Percentiles rank a stretch among this genome's conserved stretches.
These are phyloP conservation scores for Netelia inedita DNA, from an alignment of 2,888 invertebrate species.

Conservation along the genomic window DNA sequence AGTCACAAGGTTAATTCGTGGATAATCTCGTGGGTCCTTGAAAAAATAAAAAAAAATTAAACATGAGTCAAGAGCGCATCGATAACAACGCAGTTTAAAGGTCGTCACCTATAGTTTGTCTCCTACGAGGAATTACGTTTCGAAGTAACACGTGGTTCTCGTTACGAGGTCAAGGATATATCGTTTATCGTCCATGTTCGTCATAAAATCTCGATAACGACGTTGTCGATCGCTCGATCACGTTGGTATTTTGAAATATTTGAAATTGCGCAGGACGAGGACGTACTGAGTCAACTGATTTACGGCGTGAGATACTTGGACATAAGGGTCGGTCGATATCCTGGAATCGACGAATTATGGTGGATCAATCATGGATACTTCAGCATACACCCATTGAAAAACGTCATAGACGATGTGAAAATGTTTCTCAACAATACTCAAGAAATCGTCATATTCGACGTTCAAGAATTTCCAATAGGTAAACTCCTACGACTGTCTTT, in stretches of 20 bases:
- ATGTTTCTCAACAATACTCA: constrained; percentile 87
- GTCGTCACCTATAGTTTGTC: neutral
- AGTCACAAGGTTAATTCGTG: neutral
- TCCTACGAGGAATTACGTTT: neutral
- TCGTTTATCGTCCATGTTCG: neutral
- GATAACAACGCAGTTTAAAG: constrained; percentile 11
- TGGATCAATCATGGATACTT: constrained; percentile 87
- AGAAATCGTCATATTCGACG: constrained; percentile 88
- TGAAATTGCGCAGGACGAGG: constrained; percentile 85
- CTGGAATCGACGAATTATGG: constrained; percentile 81
- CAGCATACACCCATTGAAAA: constrained; percentile 85
- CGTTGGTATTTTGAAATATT: constrained; percentile 9
- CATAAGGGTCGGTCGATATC: constrained; percentile 87
- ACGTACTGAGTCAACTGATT: constrained; percentile 87
- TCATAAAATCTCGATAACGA: neutral
- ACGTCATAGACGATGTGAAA: constrained; percentile 86
- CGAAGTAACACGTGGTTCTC: neutral
- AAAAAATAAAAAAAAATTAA: constrained; percentile 8
- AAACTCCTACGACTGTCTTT: constrained; percentile 52
- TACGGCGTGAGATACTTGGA: constrained; percentile 88
- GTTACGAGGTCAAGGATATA: constrained; percentile 4
- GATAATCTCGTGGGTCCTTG: neutral
- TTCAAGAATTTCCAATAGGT: constrained; percentile 88
- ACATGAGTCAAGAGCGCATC: neutral
- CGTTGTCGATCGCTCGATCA: neutral